A percentile compares a stretch with the other conserved stretches of the same genome.
Evolutionary conservation across 2,888 invertebrate species (phyloP).

Genomic region (Aquatica leii): DNA sequence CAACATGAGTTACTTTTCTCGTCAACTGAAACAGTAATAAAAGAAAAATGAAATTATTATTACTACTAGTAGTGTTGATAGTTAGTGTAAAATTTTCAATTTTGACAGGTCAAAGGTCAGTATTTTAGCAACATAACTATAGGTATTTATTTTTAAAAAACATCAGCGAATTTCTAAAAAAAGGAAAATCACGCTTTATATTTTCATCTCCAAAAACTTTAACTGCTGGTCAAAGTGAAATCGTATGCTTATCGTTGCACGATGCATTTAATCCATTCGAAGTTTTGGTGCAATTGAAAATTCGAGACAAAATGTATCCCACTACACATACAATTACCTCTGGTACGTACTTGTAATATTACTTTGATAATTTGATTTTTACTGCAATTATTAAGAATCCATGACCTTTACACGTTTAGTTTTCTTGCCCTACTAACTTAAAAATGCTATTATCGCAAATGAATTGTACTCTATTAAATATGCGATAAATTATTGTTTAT

Average conservation of each 20-base stretch:
- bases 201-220: conserved; percentile 55
- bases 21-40: conserved; percentile 4
- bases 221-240: conserved; percentile 54
- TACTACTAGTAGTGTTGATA: neutral
- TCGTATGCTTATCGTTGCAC: conserved; percentile 55
- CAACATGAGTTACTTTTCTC: conserved; percentile 24
- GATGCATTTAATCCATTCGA: conserved; percentile 48
- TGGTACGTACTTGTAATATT: conserved; percentile 45
- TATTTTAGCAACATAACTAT: conserved; percentile 10
- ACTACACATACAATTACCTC: conserved; percentile 49
- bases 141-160: neutral
- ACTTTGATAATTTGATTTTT: neutral
- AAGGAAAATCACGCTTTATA: conserved; percentile 50
- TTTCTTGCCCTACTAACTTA: conserved; percentile 29
- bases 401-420: conserved; percentile 22
- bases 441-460: conserved; percentile 24
- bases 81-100: conserved; percentile 1
- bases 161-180: conserved; percentile 33
- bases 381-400: conserved; percentile 9
- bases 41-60: conserved; percentile 17
- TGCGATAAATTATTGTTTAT: conserved; percentile 1
- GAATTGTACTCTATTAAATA: neutral
- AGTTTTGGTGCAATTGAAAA: conserved; percentile 53
- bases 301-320: conserved; percentile 51
- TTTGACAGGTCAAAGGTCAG: conserved; percentile 23